These are phyloP conservation scores for Tapera naevia DNA, from an alignment of 2,797 vertebrate species.

Conservation along the genomic window DNA sequence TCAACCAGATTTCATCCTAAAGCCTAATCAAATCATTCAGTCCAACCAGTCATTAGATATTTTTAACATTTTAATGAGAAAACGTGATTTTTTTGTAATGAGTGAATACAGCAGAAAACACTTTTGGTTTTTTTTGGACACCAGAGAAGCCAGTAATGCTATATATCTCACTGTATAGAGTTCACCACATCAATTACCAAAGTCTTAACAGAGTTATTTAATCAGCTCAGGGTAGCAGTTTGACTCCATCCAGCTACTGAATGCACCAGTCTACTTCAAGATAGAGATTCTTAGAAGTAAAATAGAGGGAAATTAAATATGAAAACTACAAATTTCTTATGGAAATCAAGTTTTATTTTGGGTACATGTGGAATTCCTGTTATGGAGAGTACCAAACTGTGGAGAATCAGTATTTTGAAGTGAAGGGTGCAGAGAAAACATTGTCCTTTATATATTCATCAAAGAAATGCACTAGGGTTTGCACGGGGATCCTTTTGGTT, in stretches of 20 bases:
- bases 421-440: conserved; percentile 11
- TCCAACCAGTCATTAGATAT: not conserved
- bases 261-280: conserved; percentile 47
- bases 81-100: not conserved
- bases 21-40: conserved; percentile 6
- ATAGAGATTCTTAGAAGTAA: conserved; percentile 17
- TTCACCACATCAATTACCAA: conserved; percentile 21
- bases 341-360: conserved; percentile 5
- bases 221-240: not conserved
- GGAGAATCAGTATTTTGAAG: conserved; percentile 67
- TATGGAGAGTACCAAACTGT: conserved; percentile 19
- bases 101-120: conserved; percentile 40
- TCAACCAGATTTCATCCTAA: not conserved
- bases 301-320: conserved; percentile 23
- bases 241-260: conserved; percentile 31
- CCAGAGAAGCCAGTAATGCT: conserved; percentile 56
- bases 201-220: conserved; percentile 11
- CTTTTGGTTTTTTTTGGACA: not conserved
- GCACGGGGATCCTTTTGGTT: conserved; percentile 96
- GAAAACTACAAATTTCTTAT: not conserved
- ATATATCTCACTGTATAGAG: conserved; percentile 12
- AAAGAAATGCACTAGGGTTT: conserved; percentile 96
- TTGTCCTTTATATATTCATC: conserved; percentile 70
- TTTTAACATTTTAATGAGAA: conserved; percentile 31
- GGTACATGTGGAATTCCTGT: not conserved